A percentile compares a stretch with the other conserved stretches of the same genome.
These are phyloP conservation scores for Coboldia fuscipes DNA, from an alignment of 1,140 invertebrate species.

Conservation along the genomic window DNA sequence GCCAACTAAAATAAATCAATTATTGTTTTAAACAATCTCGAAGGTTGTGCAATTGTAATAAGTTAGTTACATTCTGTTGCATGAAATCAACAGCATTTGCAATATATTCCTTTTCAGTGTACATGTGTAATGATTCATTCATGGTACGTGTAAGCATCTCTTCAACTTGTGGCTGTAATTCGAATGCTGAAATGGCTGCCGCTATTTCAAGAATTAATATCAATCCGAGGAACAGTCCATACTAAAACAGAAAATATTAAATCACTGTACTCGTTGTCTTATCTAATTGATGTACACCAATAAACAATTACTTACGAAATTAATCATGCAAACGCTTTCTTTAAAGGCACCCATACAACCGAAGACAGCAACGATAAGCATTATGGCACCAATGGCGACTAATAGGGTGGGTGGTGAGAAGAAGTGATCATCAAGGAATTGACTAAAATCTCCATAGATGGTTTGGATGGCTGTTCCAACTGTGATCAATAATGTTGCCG, in stretches of 20 bases:
- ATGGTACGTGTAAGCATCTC: conserved; percentile 32
- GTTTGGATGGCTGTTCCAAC: conserved; percentile 54
- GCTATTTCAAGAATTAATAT: conserved; percentile 64
- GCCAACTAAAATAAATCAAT: conserved; percentile 28
- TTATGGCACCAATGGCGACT: conserved; percentile 51
- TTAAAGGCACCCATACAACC: conserved; percentile 64
- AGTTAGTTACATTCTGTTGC: conserved; percentile 34
- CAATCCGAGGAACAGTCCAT: conserved; percentile 50
- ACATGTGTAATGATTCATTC: conserved; percentile 28
- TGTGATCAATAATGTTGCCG: conserved; percentile 48
- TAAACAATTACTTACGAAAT: conserved; percentile 34
- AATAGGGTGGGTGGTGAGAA: conserved; percentile 50
- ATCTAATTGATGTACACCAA: not conserved
- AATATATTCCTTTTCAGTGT: conserved; percentile 26
- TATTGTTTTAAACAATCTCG: not conserved
- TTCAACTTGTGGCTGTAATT: conserved; percentile 36
- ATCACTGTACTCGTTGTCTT: not conserved
- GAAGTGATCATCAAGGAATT: conserved; percentile 42
- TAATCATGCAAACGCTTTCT: conserved; percentile 63
- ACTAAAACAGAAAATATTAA: conserved; percentile 33
- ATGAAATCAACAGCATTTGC: conserved; percentile 35
- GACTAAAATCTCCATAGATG: conserved; percentile 47
- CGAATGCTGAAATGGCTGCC: conserved; percentile 58
- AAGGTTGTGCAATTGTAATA: not conserved
- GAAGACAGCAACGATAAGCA: conserved; percentile 56